phyloP scores from a whole-genome alignment of 2,113 vertebrate species.

The Coregonus clupeaformis region DNA sequence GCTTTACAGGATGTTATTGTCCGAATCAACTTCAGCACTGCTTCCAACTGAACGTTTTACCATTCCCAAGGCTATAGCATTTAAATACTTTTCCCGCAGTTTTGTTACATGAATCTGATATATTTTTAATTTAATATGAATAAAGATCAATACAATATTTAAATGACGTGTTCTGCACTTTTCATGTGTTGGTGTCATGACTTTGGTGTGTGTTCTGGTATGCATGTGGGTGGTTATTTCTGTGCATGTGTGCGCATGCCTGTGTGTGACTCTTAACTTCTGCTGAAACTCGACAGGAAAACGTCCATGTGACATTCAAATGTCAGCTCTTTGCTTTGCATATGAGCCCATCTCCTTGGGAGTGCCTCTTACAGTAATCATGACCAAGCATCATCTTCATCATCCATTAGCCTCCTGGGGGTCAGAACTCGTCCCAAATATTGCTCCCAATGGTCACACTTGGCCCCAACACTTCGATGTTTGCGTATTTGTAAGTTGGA shows the following conservation, averaged over 20 bases:
- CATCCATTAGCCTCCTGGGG: background rate
- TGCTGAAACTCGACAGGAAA: background rate
- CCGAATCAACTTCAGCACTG: background rate
- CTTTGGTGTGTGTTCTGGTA: background rate
- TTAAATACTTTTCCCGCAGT: constrained; percentile 89
- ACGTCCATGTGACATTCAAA: constrained; percentile 1
- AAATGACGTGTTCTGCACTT: constrained; percentile 47
- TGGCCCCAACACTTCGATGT: too few relatives aligned
- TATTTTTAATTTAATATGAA: constrained; percentile 99
- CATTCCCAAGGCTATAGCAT: constrained; percentile 70
- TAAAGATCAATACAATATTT: constrained; percentile 98
- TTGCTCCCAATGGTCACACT: too few relatives aligned
- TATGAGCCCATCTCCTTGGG: background rate
- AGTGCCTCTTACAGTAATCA: background rate
- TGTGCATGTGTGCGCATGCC: background rate
- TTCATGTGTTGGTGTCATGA: constrained; percentile 10
- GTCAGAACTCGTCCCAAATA: background rate
- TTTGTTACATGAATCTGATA: constrained; percentile 99
- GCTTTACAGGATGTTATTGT: constrained; percentile 36
- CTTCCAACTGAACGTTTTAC: constrained; percentile 4
- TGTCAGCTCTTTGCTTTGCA: constrained; percentile 13
- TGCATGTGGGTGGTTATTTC: background rate
- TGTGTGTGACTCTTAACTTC: background rate
- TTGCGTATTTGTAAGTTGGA: too few relatives aligned
- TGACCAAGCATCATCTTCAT: background rate